Conservation (phyloP, 1,140 invertebrate genomes). For the Drosophila ananassae region DNA sequence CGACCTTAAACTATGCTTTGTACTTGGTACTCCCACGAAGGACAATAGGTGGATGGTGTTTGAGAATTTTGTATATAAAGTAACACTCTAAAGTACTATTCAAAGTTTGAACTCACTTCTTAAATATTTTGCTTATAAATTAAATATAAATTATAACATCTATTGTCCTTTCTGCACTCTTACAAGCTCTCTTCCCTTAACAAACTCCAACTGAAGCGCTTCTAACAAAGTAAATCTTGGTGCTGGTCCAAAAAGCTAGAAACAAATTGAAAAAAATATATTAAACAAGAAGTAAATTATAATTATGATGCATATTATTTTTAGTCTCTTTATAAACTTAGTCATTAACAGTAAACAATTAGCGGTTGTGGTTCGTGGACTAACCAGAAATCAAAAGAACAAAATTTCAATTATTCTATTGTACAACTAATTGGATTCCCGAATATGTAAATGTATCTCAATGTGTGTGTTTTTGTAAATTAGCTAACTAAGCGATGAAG, state of each 20-base stretch:
- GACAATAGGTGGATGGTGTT: not conserved
- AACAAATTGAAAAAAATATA: conserved; percentile 25
- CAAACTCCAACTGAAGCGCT: conserved; percentile 63
- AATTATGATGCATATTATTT: conserved; percentile 16
- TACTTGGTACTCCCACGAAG: not conserved
- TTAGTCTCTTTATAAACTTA: conserved; percentile 40
- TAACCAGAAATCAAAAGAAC: conserved; percentile 34
- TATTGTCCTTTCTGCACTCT: conserved; percentile 8
- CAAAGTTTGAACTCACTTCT: not conserved
- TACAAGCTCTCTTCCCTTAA: conserved; percentile 27
- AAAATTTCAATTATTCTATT: conserved; percentile 48
- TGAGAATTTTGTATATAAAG: not conserved
- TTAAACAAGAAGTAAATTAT: conserved; percentile 14
- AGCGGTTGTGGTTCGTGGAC: conserved; percentile 48
- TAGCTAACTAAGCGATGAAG: conserved; percentile 35
- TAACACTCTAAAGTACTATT: not conserved
- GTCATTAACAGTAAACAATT: conserved; percentile 37
- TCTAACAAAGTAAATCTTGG: conserved; percentile 65
- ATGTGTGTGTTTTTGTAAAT: conserved; percentile 46
- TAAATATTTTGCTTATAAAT: too few relatives aligned
- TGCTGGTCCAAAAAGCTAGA: conserved; percentile 69
- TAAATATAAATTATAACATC: not conserved
- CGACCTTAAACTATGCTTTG: not conserved
- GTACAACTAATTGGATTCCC: conserved; percentile 31
- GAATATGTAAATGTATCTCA: conserved; percentile 39